phyloP scores from a whole-genome alignment of 2,888 invertebrate species.

The Campoplex nolae region DNA sequence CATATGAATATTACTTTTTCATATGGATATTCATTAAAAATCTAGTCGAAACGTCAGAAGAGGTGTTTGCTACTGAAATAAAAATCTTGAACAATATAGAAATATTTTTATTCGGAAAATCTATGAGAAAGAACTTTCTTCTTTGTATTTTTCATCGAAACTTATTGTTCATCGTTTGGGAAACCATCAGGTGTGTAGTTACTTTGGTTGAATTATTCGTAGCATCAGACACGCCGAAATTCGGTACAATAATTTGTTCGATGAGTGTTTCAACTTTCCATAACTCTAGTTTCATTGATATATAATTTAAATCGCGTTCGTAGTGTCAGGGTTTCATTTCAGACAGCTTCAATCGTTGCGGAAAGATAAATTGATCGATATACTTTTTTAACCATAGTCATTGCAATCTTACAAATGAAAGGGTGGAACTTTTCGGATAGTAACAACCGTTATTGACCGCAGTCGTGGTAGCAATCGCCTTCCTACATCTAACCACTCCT shows the following conservation, averaged over 20 bases:
- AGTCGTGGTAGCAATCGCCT: constrained; percentile 61
- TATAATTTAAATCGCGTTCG: not conserved
- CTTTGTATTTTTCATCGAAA: too few species aligned
- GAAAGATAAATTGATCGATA: constrained; percentile 11
- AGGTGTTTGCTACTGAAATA: too few species aligned
- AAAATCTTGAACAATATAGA: too few species aligned
- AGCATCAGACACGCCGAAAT: not conserved
- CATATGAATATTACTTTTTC: too few species aligned
- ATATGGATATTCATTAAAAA: too few species aligned
- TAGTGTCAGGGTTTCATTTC: not conserved
- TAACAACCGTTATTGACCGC: constrained; percentile 61
- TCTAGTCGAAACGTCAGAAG: too few species aligned
- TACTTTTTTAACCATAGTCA: not conserved
- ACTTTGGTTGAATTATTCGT: too few species aligned
- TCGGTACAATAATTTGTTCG: not conserved
- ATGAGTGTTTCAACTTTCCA: not conserved
- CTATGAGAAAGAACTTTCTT: too few species aligned
- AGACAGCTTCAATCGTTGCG: not conserved
- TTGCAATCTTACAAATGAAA: not conserved
- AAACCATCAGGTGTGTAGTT: too few species aligned
- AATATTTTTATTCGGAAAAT: too few species aligned
- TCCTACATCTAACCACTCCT: constrained; percentile 58
- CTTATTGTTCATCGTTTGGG: too few species aligned
- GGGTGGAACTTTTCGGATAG: constrained; percentile 50
- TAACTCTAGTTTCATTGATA: too few species aligned